These are phyloP conservation scores for Zingel zingel DNA, from an alignment of 2,113 vertebrate genomes.

Conservation along the genomic window DNA sequence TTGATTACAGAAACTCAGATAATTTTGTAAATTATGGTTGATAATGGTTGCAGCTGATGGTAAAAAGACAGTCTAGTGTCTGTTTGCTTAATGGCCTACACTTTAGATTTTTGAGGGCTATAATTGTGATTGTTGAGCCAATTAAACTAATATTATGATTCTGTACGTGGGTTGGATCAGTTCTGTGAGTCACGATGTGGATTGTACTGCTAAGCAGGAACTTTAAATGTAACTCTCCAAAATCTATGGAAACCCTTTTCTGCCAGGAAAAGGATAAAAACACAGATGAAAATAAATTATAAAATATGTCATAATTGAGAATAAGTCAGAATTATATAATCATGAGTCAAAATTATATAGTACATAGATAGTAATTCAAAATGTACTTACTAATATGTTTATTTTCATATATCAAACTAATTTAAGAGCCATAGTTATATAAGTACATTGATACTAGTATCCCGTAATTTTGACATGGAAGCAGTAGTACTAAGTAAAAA, in stretches of 20 bases:
- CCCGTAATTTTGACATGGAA: too few species aligned
- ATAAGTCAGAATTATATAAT: too few species aligned
- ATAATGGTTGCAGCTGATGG: conserved; percentile 35
- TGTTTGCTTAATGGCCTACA: conserved; percentile 41
- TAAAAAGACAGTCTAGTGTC: conserved; percentile 30
- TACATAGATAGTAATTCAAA: not conserved
- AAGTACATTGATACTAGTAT: not conserved
- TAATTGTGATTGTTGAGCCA: conserved; percentile 37
- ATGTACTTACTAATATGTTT: not conserved
- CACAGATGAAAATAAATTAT: not conserved
- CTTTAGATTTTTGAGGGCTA: conserved; percentile 27
- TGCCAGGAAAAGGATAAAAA: not conserved
- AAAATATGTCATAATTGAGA: not conserved
- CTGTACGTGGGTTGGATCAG: conserved; percentile 5
- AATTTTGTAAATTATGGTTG: conserved; percentile 48
- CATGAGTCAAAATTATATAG: not conserved
- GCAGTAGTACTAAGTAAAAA: not conserved
- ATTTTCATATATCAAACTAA: not conserved
- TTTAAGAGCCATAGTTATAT: not conserved
- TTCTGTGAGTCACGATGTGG: conserved; percentile 6
- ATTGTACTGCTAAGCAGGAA: not conserved
- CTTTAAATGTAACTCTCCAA: not conserved
- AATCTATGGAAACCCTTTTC: not conserved
- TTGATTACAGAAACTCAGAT: conserved; percentile 26
- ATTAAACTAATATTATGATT: conserved; percentile 7